Base-by-base conservation (phyloP, 2,888 invertebrate species). In the Stenoptilia bipunctidactyla region DNA sequence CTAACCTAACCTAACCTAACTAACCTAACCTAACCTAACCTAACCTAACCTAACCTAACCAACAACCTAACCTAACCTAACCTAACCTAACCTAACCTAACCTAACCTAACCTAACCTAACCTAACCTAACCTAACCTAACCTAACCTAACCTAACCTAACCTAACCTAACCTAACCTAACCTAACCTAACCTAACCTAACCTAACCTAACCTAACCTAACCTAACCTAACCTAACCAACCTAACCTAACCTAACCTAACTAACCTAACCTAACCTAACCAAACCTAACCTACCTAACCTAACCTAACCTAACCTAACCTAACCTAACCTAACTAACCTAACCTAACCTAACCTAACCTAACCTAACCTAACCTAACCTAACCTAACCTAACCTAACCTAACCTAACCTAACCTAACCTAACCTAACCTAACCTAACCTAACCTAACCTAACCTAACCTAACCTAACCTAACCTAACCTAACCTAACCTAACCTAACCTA, bases 381-480 rank as follows among this genome's bases (percentile, higher is more conserved):
- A 42, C 45, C 45, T 45, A 42, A 42, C 45, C 45, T 45, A 42
- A 42, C 45, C 45, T 45, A 42, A 42, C 45, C 42, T 45, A 42
- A 42, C 45, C 45, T 45, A 42, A 42, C 45, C 44, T 45, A 40
- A 40, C 42, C 42, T 45, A 42, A 42, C 45, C 45, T 45, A 42
- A 42, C 45, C 45, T 45, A 40, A 42, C 42, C 42, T 45, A 42
- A 42, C 45, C 45, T 45, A 43, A 43, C 45, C 40, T 45, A 43
- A 43, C 45, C 45, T 42, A 43, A 43, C 45, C 45, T 45, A 20
- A 20, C 45, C 39, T 41, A 39, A 39, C 39, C 45, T 44, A 48
- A 46, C 48, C 46, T 46, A 48, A 46, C 48, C 46, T 46, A 48
- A 48, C 48, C 48, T 46, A 46, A 48, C 48, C 46, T 48, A 48